Evolutionary conservation across 2,113 vertebrate species (phyloP).

Genomic region (Psophia crepitans): DNA sequence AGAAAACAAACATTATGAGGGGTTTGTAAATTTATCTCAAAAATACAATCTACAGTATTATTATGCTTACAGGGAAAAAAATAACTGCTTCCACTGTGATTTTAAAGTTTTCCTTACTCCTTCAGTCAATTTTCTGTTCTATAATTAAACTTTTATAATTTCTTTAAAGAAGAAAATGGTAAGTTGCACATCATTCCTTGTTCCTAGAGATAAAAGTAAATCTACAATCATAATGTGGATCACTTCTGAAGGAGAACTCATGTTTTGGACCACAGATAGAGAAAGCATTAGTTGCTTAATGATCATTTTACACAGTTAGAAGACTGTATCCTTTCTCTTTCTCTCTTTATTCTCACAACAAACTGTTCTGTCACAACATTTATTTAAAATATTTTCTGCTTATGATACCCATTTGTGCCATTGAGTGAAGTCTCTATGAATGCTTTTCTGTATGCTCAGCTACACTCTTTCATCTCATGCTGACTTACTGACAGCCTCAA

Average conservation of each 20-base stretch:
- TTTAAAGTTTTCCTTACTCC: neutral
- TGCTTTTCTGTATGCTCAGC: neutral
- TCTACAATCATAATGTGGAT: neutral
- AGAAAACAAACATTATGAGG: neutral
- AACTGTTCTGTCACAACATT: neutral
- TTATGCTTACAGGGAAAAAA: neutral
- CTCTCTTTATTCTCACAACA: neutral
- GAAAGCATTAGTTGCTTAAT: neutral
- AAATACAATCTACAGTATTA: neutral
- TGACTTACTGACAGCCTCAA: neutral
- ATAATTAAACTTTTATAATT: neutral
- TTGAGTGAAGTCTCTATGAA: neutral
- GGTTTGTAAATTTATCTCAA: neutral
- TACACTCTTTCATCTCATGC: neutral
- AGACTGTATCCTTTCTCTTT: neutral
- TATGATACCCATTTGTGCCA: neutral
- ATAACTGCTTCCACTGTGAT: neutral
- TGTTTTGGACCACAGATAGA: neutral
- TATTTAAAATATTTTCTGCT: neutral
- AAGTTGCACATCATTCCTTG: neutral
- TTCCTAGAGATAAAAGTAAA: neutral
- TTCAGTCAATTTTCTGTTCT: neutral
- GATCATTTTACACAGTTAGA: neutral
- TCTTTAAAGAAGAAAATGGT: rapidly evolving
- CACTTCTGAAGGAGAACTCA: neutral